A percentile compares a stretch with the other conserved stretches of the same genome.
These are phyloP conservation scores for Henicopernis longicauda DNA, from an alignment of 2,113 vertebrate genomes.

Conservation along the genomic window DNA sequence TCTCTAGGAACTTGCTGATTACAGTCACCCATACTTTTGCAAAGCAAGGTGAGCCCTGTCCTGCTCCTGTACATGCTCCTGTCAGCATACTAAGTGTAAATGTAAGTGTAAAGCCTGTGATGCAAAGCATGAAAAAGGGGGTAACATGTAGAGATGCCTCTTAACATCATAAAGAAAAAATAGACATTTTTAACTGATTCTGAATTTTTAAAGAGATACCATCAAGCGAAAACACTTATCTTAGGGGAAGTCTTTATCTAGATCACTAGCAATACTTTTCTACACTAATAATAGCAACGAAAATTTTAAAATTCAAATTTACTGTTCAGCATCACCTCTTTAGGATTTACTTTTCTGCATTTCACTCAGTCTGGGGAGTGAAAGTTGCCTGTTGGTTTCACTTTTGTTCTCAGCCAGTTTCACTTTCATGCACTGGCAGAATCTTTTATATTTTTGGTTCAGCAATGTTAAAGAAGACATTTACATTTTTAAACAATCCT, in stretches of 20 bases:
- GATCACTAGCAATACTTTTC: background rate
- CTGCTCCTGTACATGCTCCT: background rate
- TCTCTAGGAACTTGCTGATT: background rate
- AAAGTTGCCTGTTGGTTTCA: slow-evolving; percentile 43
- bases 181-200: background rate
- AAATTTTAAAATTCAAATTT: background rate
- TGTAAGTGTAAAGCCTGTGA: background rate
- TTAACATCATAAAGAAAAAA: background rate
- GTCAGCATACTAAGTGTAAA: background rate
- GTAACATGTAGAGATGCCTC: background rate
- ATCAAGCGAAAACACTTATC: background rate
- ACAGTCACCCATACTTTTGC: background rate
- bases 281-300: background rate
- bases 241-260: background rate
- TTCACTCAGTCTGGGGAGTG: background rate
- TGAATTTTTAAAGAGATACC: background rate
- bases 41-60: background rate
- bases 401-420: slow-evolving; percentile 57
- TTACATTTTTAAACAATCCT: slow-evolving; percentile 11
- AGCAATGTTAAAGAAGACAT: background rate
- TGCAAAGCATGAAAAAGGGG: background rate
- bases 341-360: slow-evolving; percentile 10
- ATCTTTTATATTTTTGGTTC: background rate
- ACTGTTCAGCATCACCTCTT: background rate
- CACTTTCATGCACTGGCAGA: slow-evolving; percentile 13